These are phyloP conservation scores for Neodon shergylaensis DNA, from an alignment of 2,113 vertebrate genomes.

Conservation along the genomic window DNA sequence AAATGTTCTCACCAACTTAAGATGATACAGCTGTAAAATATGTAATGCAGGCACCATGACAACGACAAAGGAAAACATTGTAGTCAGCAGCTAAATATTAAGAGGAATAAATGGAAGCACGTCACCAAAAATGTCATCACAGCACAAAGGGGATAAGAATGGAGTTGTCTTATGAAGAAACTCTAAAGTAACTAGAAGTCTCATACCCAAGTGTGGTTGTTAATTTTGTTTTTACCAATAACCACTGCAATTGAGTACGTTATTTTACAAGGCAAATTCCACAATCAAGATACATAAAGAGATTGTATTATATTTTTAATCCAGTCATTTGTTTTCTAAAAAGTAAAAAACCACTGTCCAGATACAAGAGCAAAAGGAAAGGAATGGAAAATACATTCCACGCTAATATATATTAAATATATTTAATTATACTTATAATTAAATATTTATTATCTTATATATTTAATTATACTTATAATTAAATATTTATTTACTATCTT, in stretches of 20 bases:
- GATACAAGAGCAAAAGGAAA: background rate
- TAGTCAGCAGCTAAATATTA: background rate
- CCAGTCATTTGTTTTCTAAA: background rate
- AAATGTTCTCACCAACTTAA: background rate
- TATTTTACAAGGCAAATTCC: background rate
- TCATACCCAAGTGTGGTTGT: background rate
- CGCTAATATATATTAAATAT: background rate
- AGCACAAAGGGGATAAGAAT: background rate
- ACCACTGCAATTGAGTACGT: background rate
- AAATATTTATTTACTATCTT: no score
- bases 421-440: no score
- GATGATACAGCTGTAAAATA: background rate
- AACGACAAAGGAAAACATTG: background rate
- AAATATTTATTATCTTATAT: no score
- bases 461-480: no score
- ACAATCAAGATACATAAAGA: background rate
- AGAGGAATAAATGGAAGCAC: background rate
- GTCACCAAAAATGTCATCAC: background rate
- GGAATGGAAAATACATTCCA: background rate
- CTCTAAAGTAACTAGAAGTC: background rate
- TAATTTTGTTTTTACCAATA: background rate
- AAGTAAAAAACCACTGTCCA: background rate
- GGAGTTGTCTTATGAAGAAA: background rate
- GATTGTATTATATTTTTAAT: background rate
- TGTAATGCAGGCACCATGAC: no score